These are phyloP conservation scores for Rosalia funebris DNA, from an alignment of 2,888 invertebrate genomes.

Conservation along the genomic window DNA sequence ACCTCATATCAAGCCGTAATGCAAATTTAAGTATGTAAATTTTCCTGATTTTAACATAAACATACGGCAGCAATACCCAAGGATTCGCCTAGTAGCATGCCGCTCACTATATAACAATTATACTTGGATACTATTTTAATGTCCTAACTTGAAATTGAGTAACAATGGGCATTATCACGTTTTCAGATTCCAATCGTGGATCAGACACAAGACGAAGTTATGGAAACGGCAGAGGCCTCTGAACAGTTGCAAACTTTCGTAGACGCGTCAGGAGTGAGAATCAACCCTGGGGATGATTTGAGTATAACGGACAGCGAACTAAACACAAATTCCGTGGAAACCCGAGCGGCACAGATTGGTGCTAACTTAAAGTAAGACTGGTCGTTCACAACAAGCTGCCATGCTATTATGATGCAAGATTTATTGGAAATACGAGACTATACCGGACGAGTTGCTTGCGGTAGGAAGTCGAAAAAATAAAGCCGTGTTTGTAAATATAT, in stretches of 20 bases:
- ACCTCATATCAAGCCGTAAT: no score
- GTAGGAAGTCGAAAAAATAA: conserved; percentile 5
- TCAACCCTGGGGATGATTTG: conserved; percentile 36
- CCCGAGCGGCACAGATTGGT: conserved; percentile 42
- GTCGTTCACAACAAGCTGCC: conserved; percentile 35
- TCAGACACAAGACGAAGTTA: conserved; percentile 35
- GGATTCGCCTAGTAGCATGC: no score
- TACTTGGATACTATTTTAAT: no score
- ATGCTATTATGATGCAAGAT: conserved; percentile 21
- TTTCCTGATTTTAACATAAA: no score
- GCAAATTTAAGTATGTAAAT: no score
- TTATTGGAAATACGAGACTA: neutral
- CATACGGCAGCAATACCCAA: no score
- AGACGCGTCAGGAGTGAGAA: conserved; percentile 26
- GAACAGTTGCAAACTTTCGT: conserved; percentile 33
- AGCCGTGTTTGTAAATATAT: neutral
- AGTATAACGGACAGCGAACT: conserved; percentile 18
- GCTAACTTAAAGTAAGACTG: conserved; percentile 56
- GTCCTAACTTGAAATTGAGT: no score
- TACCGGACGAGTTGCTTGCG: conserved; percentile 12
- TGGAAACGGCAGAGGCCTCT: conserved; percentile 39
- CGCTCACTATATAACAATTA: no score
- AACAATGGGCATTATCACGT: no score
- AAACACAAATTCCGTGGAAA: conserved; percentile 38
- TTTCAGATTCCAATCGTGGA: conserved; percentile 29